Percentiles rank a stretch among this genome's conserved stretches.
phyloP scores from a whole-genome alignment of 2,113 vertebrate species.

The Gasterosteus aculeatus region DNA sequence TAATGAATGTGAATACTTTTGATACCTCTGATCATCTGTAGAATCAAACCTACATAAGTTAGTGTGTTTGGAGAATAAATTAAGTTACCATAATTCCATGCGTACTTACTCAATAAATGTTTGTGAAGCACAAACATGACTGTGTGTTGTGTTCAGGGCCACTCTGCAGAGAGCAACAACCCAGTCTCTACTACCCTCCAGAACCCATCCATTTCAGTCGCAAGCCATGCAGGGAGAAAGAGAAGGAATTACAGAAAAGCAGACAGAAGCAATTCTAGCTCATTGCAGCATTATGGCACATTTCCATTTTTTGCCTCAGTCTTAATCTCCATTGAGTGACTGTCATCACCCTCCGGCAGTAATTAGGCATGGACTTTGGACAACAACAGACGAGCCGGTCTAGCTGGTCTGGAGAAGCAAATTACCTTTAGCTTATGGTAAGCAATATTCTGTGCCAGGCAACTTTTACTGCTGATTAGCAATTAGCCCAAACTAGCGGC shows the following conservation, averaged over 20 bases:
- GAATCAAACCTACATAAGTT: neutral
- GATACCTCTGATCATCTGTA: neutral
- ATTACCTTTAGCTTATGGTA: conserved; percentile 86
- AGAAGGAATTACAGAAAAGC: conserved; percentile 70
- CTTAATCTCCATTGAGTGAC: conserved; percentile 84
- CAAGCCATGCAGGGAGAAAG: conserved; percentile 53
- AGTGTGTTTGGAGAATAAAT: neutral
- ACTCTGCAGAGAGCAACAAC: neutral
- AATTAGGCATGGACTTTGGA: conserved; percentile 83
- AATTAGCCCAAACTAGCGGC: conserved; percentile 83
- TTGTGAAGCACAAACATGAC: neutral
- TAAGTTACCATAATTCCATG: neutral
- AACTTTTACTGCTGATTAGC: conserved; percentile 87
- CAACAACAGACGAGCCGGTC: conserved; percentile 81
- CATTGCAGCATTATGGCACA: conserved; percentile 79
- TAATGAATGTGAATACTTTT: too few species aligned
- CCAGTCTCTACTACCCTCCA: neutral
- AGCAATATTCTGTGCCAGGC: conserved; percentile 84
- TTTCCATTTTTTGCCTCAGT: conserved; percentile 78
- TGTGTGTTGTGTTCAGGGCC: conserved; percentile 1
- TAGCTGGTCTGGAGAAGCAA: conserved; percentile 81
- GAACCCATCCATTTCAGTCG: conserved; percentile 65
- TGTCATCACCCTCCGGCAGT: conserved; percentile 81
- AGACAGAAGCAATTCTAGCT: conserved; percentile 77
- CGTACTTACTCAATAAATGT: neutral